Percentiles rank a stretch among this genome's conserved stretches.
Evolutionary conservation across 2,113 vertebrate species (phyloP).

Genomic region (Eublepharis macularius): DNA sequence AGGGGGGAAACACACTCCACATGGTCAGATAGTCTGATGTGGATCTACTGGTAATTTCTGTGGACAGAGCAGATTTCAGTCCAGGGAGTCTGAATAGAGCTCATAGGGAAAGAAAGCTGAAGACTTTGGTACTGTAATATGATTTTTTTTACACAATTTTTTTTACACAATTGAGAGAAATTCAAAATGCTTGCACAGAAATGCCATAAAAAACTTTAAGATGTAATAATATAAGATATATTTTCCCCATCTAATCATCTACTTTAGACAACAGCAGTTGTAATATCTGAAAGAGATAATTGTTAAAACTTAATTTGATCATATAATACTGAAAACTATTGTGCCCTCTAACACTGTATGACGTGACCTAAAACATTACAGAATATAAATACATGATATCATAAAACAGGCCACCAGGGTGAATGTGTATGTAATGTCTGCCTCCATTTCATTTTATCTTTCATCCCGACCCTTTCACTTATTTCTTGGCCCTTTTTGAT

Average conservation of each 20-base stretch:
- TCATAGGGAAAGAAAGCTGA: background rate
- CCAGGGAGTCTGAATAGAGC: no score
- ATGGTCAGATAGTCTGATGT: no score
- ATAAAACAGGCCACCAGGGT: slow-evolving; percentile 1
- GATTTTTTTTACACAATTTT: background rate
- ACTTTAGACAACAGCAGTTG: background rate
- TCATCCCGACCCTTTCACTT: background rate
- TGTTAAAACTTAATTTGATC: background rate
- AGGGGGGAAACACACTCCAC: no score
- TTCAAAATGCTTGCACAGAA: background rate
- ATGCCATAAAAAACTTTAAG: background rate
- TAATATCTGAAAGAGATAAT: background rate
- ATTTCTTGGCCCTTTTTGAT: background rate
- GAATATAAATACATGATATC: slow-evolving; percentile 10
- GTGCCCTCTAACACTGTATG: background rate
- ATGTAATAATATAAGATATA: background rate
- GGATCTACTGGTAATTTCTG: no score
- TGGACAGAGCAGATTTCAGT: no score
- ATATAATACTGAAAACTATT: background rate
- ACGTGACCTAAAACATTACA: background rate
- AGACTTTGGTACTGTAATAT: background rate
- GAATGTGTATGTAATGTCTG: slow-evolving; percentile 5
- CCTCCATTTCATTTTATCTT: background rate
- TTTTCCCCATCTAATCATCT: background rate
- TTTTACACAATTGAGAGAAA: background rate